These are phyloP conservation scores for Salpingus planirostris DNA, from an alignment of 2,888 invertebrate species.

Conservation along the genomic window DNA sequence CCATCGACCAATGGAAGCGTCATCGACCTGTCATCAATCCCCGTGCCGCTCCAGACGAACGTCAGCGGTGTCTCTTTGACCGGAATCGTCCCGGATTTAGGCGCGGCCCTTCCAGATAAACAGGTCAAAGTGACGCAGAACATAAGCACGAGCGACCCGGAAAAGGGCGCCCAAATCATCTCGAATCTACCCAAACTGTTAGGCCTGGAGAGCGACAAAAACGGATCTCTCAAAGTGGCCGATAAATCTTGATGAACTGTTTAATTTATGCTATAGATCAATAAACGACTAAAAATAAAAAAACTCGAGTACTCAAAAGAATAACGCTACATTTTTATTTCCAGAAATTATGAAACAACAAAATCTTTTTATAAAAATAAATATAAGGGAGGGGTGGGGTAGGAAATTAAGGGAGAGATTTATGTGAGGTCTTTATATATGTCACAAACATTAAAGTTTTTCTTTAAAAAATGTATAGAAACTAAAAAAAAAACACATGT, in stretches of 20 bases:
- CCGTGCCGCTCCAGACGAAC: conserved; percentile 48
- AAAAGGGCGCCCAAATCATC: conserved; percentile 26
- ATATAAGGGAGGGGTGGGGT: conserved; percentile 12
- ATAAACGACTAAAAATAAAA: not conserved
- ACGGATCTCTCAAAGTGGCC: no score
- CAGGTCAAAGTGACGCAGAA: conserved; percentile 33
- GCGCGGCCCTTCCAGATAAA: conserved; percentile 28
- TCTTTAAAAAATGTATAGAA: conserved; percentile 10
- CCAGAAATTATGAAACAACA: conserved; percentile 15
- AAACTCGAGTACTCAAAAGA: conserved; percentile 9
- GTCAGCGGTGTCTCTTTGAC: conserved; percentile 47
- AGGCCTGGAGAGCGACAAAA: no score
- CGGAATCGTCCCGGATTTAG: conserved; percentile 44
- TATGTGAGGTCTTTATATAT: no score
- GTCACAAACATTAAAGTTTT: conserved; percentile 16
- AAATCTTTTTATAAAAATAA: conserved; percentile 15
- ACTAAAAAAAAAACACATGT: conserved; percentile 26
- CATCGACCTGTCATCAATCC: conserved; percentile 46
- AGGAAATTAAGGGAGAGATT: no score
- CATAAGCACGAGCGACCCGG: conserved; percentile 28
- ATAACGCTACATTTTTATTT: conserved; percentile 18
- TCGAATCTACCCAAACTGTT: conserved; percentile 23
- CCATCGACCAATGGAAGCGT: conserved; percentile 43
- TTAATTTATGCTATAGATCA: no score
- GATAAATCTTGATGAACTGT: no score